Evolutionary conservation across 2,113 vertebrate genomes (phyloP), one percentile per base, ranked within the genome.

Genomic region (Crotalus tigris): DNA sequence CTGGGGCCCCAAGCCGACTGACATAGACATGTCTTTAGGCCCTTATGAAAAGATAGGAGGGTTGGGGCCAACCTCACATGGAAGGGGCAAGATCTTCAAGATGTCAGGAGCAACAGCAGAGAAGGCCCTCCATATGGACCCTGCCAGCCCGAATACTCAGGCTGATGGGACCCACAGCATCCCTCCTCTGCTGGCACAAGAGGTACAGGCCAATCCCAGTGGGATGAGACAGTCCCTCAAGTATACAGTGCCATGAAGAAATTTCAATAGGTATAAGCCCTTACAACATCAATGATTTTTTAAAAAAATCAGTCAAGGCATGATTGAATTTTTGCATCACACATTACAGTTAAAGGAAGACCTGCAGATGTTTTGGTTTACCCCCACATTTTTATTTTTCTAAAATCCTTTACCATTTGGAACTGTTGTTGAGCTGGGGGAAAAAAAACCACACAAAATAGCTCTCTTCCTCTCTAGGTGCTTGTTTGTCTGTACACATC

Each of bases 401-500:
- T 51, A 17, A 26, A 1, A 8, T 13, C 46, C 9, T 64, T 33
- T 7, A 21, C 88, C 23, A 8, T 57, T 57, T 58, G 51, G 19
- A 88, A n/a, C 23, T 21, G n/a, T 88, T 88, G 17, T 88, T 53
- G 4, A 53, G 49, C 86, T 87, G 86, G 24, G 8, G 33, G 13
- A 4, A 9, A 17, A 55, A 26, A 23, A 44, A 24, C 44, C 12
- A 21, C 12, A 11, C 15, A 58, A 55, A 86, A 58, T 3, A 53
- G 3, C 85, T 87, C 29, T 57, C 21, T 4, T 94, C 90, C 55
- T 95, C 3, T 33, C 26, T 19, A 55, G 23, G 29, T 90, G 88
- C 92, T 93, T 95, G 93, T 96, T 96, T 95, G 33, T 95, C 91
- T 26, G 13, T 85, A 33, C 86, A 90, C 7, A 53, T 92, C 3